Evolutionary conservation across 1,140 invertebrate genomes (phyloP), one percentile per base, ranked within the genome.

Genomic region (Phortica variegata): DNA sequence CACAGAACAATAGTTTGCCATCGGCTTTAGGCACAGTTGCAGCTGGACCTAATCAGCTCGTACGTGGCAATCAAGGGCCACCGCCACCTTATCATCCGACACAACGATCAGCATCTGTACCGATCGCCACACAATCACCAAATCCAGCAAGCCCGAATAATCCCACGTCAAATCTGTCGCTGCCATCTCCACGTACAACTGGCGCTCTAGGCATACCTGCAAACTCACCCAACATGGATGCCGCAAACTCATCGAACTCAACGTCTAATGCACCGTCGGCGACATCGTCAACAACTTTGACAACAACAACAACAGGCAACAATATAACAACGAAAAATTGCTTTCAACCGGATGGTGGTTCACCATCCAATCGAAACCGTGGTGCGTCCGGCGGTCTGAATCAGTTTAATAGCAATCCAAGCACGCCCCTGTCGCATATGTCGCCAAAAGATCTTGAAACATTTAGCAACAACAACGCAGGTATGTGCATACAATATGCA

Each of bases 21-120:
- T n/a, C n/a, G n/a, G n/a, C n/a, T n/a, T n/a, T n/a, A n/a, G n/a
- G n/a, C n/a, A n/a, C n/a, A n/a, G n/a, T n/a, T n/a, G n/a, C n/a
- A n/a, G n/a, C n/a, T n/a, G n/a, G n/a, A n/a, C n/a, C 42, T 20
- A 58, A 47, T 56, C 34, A 77, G 73, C 19, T 78, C 81, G 31
- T 73, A 73, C 20, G 84, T 79, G 48, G 77, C 79, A 47, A 79
- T 23, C 90, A 91, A 77, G 91, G 91, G 7, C 90, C 91, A 5
- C 92, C 91, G 2, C 92, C 92, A 4, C 87, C 91, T 10, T 90
- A 90, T 78, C 88, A 89, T 73, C 87, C 87, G 66, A 87, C 85
- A 36, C 88, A 88, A 54, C 79, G 89, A 60, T 90, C 89, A 34
- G 88, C 89, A 13, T 91, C 89, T 58, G 89, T 91, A 40, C 89